Evolutionary conservation across 2,888 invertebrate species (phyloP), one percentile per base, ranked within the genome.

Genomic region (Thera britannica): DNA sequence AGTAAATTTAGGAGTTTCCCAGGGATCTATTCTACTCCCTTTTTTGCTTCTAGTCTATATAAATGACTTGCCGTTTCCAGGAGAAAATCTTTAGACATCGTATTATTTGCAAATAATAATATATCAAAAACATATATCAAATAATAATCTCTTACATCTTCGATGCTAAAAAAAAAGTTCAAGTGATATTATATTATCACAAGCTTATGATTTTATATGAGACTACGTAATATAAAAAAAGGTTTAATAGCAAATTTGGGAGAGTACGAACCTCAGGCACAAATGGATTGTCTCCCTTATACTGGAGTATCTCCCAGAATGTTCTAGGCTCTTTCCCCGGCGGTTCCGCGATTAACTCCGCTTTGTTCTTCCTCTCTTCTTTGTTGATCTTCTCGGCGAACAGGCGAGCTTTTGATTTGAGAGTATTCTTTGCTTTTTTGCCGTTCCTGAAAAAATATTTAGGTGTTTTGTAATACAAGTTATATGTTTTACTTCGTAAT

Each of bases 331-430:
- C 99, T 67, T 96, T 95, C 0, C 97, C 97, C 87, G 98, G 97
- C 49, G 94, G 94, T 85, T 98, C 97, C 0, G 97, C 96, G 54
- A 97, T 92, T 65, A 99, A 96, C 82, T 99, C 98, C 0, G 98
- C 97, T 85, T 97, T 97, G 84, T 98, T 98, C 88, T 99, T 99
- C 34, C 99, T 94, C 88, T 99, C 99, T 83, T 98, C 98, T 90
- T 99, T 99, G 89, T 99, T 99, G 67, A 99, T 98, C 90, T 99
- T 99, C 88, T 99, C 99, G 2, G 99, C 98, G 94, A 99, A 96
- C 11, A 99, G 93, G 63, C 98, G 94, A 0, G 97, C 96, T 85
- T 97, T 98, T 0, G 98, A 98, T 84, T 97, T 97, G 0, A 98
- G 90, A 0, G 98, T 98, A 81, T 98, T 98, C 84, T 97, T 98